Evolutionary conservation across 2,797 vertebrate species (phyloP).

Genomic region (Thripadectes ignobilis): DNA sequence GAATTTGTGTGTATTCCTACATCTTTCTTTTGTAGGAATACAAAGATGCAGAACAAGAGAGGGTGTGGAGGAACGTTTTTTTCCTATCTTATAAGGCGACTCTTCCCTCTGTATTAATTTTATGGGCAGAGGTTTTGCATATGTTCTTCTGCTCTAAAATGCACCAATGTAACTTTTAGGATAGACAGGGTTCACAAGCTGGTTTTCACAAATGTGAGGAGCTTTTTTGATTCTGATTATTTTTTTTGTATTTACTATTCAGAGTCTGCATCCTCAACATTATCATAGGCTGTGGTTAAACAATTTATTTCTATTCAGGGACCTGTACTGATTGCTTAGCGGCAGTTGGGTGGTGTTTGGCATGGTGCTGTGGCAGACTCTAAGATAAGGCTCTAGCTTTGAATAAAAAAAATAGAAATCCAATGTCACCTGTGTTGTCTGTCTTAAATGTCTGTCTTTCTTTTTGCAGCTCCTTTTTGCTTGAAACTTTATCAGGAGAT

Average conservation of each 20-base stretch:
- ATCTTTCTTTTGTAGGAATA: not conserved
- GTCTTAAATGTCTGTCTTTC: not conserved
- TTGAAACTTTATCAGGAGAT: slow-evolving; percentile 76
- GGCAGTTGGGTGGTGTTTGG: not conserved
- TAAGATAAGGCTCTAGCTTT: not conserved
- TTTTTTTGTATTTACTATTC: not conserved
- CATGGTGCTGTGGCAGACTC: not conserved
- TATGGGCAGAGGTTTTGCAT: not conserved
- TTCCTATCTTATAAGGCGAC: not conserved
- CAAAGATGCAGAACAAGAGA: not conserved
- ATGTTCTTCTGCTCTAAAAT: not conserved
- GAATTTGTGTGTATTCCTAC: not conserved
- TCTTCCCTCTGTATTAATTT: not conserved
- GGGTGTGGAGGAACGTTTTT: not conserved
- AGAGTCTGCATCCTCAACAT: not conserved
- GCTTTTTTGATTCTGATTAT: not conserved
- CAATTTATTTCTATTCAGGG: not conserved
- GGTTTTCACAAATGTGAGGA: not conserved
- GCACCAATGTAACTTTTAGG: not conserved
- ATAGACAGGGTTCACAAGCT: not conserved
- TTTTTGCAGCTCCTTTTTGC: slow-evolving; percentile 73
- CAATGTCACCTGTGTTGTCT: not conserved
- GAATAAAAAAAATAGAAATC: not conserved
- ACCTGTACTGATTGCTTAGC: not conserved
- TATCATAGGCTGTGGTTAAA: not conserved